A percentile compares a stretch with the other conserved stretches of the same genome.
phyloP scores from a whole-genome alignment of 2,113 vertebrate genomes.

The Archocentrus centrarchus region DNA sequence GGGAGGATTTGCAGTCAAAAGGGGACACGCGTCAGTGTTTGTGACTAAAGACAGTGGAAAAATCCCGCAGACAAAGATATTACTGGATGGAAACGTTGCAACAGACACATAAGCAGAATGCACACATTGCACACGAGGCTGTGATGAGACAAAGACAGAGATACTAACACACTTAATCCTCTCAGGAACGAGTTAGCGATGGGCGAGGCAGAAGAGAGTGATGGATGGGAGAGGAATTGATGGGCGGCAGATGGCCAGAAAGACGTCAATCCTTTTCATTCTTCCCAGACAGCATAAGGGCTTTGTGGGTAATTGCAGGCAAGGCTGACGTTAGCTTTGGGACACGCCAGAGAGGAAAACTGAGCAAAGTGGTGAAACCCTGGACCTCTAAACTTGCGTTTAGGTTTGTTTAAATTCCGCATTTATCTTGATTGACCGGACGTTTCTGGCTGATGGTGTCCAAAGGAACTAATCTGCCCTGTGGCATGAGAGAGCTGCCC shows the following conservation, averaged over 20 bases:
- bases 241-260: slow-evolving; percentile 80
- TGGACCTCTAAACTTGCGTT: background rate
- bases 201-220: slow-evolving; percentile 42
- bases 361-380: background rate
- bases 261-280: slow-evolving; percentile 79
- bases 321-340: slow-evolving; percentile 57
- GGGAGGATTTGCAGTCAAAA: slow-evolving; percentile 54
- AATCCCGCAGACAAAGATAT: slow-evolving; percentile 56
- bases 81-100: slow-evolving; percentile 46
- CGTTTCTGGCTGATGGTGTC: background rate
- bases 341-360: slow-evolving; percentile 45
- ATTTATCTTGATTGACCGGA: background rate
- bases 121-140: slow-evolving; percentile 27
- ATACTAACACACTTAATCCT: slow-evolving; percentile 78
- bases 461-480: slow-evolving; percentile 44
- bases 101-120: slow-evolving; percentile 40
- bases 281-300: slow-evolving; percentile 76
- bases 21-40: slow-evolving; percentile 61
- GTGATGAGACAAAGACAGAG: slow-evolving; percentile 68
- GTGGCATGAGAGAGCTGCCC: slow-evolving; percentile 33
- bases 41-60: slow-evolving; percentile 37
- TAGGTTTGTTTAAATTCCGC: background rate
- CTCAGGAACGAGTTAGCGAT: slow-evolving; percentile 72
- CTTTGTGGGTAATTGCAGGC: slow-evolving; percentile 61
- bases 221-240: slow-evolving; percentile 47